Base-by-base conservation (phyloP, 2,888 invertebrate genomes). In the Lasioglossum lativentre region DNA sequence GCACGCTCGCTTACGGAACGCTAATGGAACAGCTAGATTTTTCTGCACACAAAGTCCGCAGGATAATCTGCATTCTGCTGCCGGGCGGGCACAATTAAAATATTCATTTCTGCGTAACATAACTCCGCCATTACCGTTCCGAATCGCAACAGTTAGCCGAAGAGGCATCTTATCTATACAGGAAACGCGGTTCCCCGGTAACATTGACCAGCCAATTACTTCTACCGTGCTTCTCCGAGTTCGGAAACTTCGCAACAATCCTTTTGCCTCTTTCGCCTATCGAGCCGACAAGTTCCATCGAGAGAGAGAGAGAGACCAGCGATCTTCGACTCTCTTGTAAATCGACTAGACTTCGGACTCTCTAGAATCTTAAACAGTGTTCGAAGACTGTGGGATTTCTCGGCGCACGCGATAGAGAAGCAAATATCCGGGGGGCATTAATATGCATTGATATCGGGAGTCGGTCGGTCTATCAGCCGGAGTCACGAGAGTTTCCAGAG, bases 381-480 rank as follows among this genome's bases (percentile, higher is more conserved):
- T 19, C 66, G 66, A 34, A 68, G 66, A 38, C 66, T 34, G 77
- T 78, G 63, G 63, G 63, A 30, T 16, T 63, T 30, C 63, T 63
- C 63, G 63, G 78, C 73, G 87, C 86, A 80, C 78, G 83, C 73
- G 82, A 78, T 42, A 72, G 73, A 27, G 86, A 82, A 89, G 83
- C 75, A 89, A 89, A 86, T 85, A 87, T 75, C 86, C 71, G 80
- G 81, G 80, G 81, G 83, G 80, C 87, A 88, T 89, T 88, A 87
- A 85, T 86, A 86, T 85, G 89, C 82, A 87, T 88, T 83, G 78
- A 85, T 88, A 87, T 72, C 71, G 52, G 5, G 23, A 23, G 56
- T 59, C 59, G 72, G 59, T 73, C 73, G 72, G 59, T 73, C 73
- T 56, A 88, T 78, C 80, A 52, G 68, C 75, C 78, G 27, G 45